Percentiles rank a stretch among this genome's conserved stretches.
phyloP scores from a whole-genome alignment of 2,797 vertebrate species.

The Tenualosa ilisha region DNA sequence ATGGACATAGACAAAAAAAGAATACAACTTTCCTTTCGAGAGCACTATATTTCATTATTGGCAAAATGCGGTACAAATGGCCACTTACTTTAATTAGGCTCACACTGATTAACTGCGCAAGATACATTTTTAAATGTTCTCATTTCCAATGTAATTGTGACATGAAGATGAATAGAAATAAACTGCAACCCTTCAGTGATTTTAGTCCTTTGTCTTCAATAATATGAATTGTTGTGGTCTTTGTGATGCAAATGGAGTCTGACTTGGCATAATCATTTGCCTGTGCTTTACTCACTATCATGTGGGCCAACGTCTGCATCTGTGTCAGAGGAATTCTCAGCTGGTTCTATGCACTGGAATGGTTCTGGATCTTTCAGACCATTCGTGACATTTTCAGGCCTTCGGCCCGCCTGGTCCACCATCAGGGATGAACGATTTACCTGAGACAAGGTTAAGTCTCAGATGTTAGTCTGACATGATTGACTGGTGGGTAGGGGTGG shows the following conservation, averaged over 20 bases:
- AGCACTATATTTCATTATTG: background rate
- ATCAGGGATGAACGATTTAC: conserved; percentile 93
- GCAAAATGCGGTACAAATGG: background rate
- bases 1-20: background rate
- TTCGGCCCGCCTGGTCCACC: conserved; percentile 76
- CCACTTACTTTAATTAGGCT: background rate
- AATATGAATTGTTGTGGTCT: background rate
- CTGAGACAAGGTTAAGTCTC: conserved; percentile 62
- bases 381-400: conserved; percentile 76
- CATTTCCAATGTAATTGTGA: background rate
- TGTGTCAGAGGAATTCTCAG: conserved; percentile 85
- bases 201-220: background rate
- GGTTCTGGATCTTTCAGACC: conserved; percentile 76
- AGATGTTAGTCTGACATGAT: background rate
- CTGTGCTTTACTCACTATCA: conserved; percentile 64
- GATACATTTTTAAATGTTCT: background rate
- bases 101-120: background rate
- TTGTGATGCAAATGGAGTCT: background rate
- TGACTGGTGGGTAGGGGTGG: background rate
- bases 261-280: background rate
- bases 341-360: conserved; percentile 74
- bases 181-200: background rate
- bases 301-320: conserved; percentile 82
- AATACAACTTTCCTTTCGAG: no score
- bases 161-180: background rate